Base-by-base conservation (phyloP, 2,888 invertebrate species). In the Cryptocephalus primarius region DNA sequence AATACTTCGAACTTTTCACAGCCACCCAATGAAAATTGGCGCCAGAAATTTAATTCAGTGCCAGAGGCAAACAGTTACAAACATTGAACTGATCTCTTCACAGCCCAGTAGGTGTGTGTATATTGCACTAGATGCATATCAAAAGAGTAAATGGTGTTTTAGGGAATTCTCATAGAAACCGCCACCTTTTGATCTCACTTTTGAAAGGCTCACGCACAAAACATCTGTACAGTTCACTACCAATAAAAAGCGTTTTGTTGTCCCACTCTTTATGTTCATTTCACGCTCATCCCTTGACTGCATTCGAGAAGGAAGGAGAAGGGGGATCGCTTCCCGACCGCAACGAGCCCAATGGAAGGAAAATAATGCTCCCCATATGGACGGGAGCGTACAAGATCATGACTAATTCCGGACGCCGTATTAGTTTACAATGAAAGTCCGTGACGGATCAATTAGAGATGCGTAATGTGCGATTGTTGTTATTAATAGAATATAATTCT, bases 381-480 rank as follows among this genome's bases (percentile, higher is more conserved):
- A 50, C 42, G 47, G 53, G 48, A 47, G 3, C 22, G 6, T 22
- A 22, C 22, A 22, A 46, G 48, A 48, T 48, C 50, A 48, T 48
- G 51, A 51, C 51, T 47, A 49, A 47, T 9, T 11, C 47, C 47
- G 43, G 46, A 48, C 45, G 46, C 47, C 43, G 42, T 51, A 49
- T 51, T 48, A 40, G 40, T 40, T 40, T 40, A 13, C 13, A 40
- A 40, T 40, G 40, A 40, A 40, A 40, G 52, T 54, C 59, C 59
- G 46, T 57, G 52, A 56, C 59, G 52, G 51, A 60, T 60, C 62
- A 62, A 62, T 63, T 63, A 62, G 61, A 51, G 54, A 60, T 56
- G 60, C 60, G 59, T 59, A 58, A 62, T 59, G 60, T 56, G 51
- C 61, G 58, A 61, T 62, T 62, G 61, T 60, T 54, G 59, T 56